A percentile compares a stretch with the other conserved stretches of the same genome.
Evolutionary conservation across 2,113 vertebrate species (phyloP).

Genomic region (Leucosticte australis): DNA sequence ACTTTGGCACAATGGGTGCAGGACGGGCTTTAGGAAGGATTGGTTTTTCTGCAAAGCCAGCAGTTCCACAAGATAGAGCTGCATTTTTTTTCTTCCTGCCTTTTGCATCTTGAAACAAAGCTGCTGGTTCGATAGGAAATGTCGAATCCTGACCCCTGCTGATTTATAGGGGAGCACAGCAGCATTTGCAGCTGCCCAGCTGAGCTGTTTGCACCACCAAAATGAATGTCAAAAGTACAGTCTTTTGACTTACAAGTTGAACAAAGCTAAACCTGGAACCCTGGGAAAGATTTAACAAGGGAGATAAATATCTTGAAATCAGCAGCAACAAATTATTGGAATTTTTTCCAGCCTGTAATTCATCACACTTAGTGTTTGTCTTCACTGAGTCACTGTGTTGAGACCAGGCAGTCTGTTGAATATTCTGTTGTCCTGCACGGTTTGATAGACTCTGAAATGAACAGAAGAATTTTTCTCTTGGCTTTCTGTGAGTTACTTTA

Average conservation of each 20-base stretch:
- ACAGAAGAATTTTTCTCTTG: background rate
- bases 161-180: background rate
- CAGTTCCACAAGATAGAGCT: background rate
- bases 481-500: background rate
- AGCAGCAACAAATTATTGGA: background rate
- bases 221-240: background rate
- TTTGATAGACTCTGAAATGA: background rate
- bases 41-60: background rate
- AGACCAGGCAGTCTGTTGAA: background rate
- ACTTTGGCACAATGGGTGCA: background rate
- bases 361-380: constrained; percentile 9
- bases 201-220: background rate
- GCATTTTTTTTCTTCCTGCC: background rate
- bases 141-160: background rate
- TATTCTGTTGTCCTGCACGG: background rate
- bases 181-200: background rate
- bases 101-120: constrained; percentile 22
- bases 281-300: background rate
- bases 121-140: background rate
- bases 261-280: background rate
- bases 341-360: background rate
- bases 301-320: constrained; percentile 36
- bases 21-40: background rate
- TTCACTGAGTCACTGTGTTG: background rate
- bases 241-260: background rate